Conservation (phyloP, 2,113 vertebrate species). For the Oryzias curvinotus region DNA sequence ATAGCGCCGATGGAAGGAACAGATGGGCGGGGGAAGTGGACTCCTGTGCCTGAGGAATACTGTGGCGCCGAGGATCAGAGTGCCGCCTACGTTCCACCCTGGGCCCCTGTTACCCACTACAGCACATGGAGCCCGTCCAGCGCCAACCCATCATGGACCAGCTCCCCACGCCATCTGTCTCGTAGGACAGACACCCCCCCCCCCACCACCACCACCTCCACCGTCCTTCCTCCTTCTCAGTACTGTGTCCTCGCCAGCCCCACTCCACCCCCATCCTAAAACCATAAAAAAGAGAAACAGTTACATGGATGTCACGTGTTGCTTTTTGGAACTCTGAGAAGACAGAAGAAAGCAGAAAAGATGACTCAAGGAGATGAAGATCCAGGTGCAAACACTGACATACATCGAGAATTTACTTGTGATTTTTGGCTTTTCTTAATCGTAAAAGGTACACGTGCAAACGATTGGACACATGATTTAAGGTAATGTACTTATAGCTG, state of each 20-base stretch:
- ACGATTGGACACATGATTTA: too few relatives aligned
- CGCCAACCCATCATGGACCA: slow-evolving; percentile 70
- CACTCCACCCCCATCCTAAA: slow-evolving; percentile 60
- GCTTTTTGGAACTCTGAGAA: slow-evolving; percentile 55
- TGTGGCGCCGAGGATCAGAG: slow-evolving; percentile 74
- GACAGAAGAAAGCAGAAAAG: slow-evolving; percentile 62
- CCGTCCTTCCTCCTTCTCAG: slow-evolving; percentile 38
- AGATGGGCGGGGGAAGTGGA: slow-evolving; percentile 80
- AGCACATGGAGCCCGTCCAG: slow-evolving; percentile 76
- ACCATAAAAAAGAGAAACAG: slow-evolving; percentile 50
- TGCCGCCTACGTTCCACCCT: slow-evolving; percentile 78
- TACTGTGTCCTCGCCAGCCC: slow-evolving; percentile 61
- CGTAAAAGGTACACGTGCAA: too few relatives aligned
- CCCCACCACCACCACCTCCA: slow-evolving; percentile 1
- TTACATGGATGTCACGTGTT: slow-evolving; percentile 60
- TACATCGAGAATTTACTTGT: slow-evolving; percentile 42
- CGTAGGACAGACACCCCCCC: slow-evolving; percentile 70
- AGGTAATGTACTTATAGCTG: too few relatives aligned
- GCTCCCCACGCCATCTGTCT: slow-evolving; percentile 77
- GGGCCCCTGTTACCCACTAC: slow-evolving; percentile 75
- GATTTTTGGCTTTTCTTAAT: slow-evolving; percentile 4
- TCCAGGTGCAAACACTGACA: slow-evolving; percentile 47
- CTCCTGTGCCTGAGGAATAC: slow-evolving; percentile 77
- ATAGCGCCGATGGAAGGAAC: slow-evolving; percentile 65
- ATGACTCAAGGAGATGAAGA: slow-evolving; percentile 58